Evolutionary conservation across 1,140 invertebrate species (phyloP).

Genomic region (Listronotus oregonensis): DNA sequence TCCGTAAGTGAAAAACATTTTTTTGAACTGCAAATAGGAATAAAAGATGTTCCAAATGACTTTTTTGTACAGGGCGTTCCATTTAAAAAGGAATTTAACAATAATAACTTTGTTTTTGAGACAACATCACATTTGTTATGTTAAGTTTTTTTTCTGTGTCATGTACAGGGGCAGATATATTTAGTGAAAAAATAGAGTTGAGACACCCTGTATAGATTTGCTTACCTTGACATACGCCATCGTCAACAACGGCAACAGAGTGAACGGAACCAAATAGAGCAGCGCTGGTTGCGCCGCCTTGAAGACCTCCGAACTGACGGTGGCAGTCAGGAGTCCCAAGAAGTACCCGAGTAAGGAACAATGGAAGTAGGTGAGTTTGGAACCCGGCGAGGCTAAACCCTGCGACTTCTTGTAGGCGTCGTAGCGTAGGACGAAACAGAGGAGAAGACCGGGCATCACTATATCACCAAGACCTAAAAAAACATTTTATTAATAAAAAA

Average conservation of each 20-base stretch:
- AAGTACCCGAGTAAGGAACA: constrained; percentile 98
- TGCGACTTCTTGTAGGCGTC: constrained; percentile 95
- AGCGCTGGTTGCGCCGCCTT: constrained; percentile 97
- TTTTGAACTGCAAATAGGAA: too few relatives aligned
- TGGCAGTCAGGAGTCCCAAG: constrained; percentile 93
- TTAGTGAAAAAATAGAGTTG: too few relatives aligned
- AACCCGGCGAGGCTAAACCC: constrained; percentile 49
- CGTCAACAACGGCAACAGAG: constrained; percentile 89
- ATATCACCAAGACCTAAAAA: constrained; percentile 85
- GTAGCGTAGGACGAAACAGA: constrained; percentile 95
- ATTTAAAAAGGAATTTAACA: too few relatives aligned
- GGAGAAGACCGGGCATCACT: constrained; percentile 94
- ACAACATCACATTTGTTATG: too few relatives aligned
- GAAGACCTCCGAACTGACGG: constrained; percentile 95
- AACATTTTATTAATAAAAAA: too few relatives aligned
- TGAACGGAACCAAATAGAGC: constrained; percentile 96
- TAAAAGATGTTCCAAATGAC: too few relatives aligned
- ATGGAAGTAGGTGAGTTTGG: constrained; percentile 86
- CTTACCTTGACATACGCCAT: constrained; percentile 96
- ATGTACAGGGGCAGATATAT: too few relatives aligned
- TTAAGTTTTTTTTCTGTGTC: too few relatives aligned
- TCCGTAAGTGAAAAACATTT: too few relatives aligned
- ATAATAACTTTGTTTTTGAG: too few relatives aligned
- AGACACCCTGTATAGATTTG: too few relatives aligned
- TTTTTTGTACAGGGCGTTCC: too few relatives aligned